A percentile compares a stretch with the other conserved stretches of the same genome.
These are phyloP conservation scores for Hoplostethus mediterraneus DNA, from an alignment of 2,797 vertebrate species.

Conservation along the genomic window DNA sequence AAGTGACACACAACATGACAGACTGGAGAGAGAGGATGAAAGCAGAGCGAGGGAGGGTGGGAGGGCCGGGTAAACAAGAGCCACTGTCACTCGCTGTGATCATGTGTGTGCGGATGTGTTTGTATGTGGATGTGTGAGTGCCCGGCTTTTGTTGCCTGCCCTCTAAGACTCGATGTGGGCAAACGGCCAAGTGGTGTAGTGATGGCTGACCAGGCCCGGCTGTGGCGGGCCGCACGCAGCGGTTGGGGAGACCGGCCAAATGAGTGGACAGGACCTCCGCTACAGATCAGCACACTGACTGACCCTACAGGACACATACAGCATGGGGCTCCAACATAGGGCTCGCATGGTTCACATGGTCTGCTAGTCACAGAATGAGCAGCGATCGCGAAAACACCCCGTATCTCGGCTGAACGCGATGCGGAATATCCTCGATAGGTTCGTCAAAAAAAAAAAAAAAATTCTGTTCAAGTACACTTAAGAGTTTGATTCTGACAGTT, in stretches of 20 bases:
- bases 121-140: constrained; percentile 65
- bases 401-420: constrained; percentile 8
- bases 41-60: constrained; percentile 65
- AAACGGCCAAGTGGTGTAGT: constrained; percentile 78
- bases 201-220: constrained; percentile 80
- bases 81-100: constrained; percentile 76
- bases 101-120: constrained; percentile 58
- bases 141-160: constrained; percentile 71
- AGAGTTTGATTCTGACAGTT: constrained; percentile 26
- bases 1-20: constrained; percentile 84
- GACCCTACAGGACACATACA: constrained; percentile 81
- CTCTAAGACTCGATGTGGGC: constrained; percentile 76
- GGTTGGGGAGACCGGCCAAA: constrained; percentile 80
- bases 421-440: constrained; percentile 7
- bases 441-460: constrained; percentile 4
- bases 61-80: constrained; percentile 77
- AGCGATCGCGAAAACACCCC: constrained; percentile 39
- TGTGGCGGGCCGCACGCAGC: constrained; percentile 74
- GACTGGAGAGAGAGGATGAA: constrained; percentile 76
- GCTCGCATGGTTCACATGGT: constrained; percentile 71
- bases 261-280: constrained; percentile 81
- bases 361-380: constrained; percentile 68
- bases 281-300: constrained; percentile 81
- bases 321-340: constrained; percentile 76
- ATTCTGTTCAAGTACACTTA: not conserved